Percentiles rank a stretch among this genome's conserved stretches.
Conservation (phyloP, 2,888 invertebrate species). For the Chrysolina oricalcia region DNA sequence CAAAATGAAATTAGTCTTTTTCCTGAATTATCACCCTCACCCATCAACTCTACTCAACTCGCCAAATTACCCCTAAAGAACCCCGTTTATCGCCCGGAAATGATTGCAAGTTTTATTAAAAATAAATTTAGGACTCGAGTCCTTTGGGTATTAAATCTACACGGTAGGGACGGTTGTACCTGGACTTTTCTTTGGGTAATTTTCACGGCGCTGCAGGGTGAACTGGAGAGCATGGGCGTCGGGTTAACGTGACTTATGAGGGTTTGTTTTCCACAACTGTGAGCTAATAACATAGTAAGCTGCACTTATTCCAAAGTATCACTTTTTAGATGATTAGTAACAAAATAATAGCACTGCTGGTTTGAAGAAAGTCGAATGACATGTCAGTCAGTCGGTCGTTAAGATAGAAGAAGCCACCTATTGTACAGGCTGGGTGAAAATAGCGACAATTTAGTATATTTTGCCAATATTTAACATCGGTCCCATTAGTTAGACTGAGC, state of each 20-base stretch:
- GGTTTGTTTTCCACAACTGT: not conserved
- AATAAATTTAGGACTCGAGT: not conserved
- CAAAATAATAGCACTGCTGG: no score
- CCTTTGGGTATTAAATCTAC: not conserved
- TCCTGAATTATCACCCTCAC: not conserved
- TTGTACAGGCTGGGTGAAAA: no score
- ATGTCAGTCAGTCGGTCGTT: no score
- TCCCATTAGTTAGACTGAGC: no score
- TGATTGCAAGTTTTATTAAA: not conserved
- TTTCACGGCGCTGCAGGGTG: not conserved
- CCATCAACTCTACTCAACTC: not conserved
- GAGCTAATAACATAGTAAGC: no score
- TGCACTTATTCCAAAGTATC: no score
- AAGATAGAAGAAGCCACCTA: no score
- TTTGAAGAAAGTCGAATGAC: no score
- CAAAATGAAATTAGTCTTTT: no score
- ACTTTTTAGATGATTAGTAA: no score
- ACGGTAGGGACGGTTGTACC: conserved; percentile 3
- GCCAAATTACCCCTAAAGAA: not conserved
- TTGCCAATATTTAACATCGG: no score
- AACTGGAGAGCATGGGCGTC: not conserved
- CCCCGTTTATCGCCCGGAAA: not conserved
- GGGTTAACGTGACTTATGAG: not conserved
- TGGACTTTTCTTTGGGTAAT: not conserved
- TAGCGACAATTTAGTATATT: no score